These are phyloP conservation scores for Eubucco bourcierii DNA, from an alignment of 2,113 vertebrate genomes.

Conservation along the genomic window DNA sequence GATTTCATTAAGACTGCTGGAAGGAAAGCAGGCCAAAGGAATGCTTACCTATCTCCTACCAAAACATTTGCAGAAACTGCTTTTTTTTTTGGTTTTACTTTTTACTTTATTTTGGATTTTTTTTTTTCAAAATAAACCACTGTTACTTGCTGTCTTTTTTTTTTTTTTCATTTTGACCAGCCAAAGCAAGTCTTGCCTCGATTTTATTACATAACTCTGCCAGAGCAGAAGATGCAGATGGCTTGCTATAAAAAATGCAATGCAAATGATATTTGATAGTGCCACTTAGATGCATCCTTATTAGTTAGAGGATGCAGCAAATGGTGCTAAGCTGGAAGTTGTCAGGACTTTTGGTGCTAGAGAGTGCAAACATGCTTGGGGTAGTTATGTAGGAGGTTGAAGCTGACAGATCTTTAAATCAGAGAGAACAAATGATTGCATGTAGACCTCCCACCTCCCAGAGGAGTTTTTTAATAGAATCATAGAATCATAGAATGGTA, in stretches of 20 bases:
- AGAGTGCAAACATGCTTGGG: neutral
- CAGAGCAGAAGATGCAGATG: conserved; percentile 7
- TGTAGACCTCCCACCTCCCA: neutral
- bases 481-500: too few relatives aligned
- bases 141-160: neutral
- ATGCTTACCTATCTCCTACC: neutral
- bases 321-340: neutral
- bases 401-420: neutral
- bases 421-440: neutral
- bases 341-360: neutral
- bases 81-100: neutral
- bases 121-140: neutral
- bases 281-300: neutral
- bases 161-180: too few relatives aligned
- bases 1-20: neutral
- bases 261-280: conserved; percentile 8
- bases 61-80: neutral
- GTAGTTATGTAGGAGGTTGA: neutral
- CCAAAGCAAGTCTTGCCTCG: too few relatives aligned
- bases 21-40: neutral
- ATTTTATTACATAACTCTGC: too few relatives aligned
- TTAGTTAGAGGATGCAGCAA: neutral
- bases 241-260: conserved; percentile 10
- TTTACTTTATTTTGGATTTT: neutral
- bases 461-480: neutral